A percentile compares a stretch with the other conserved stretches of the same genome.
Conservation (phyloP, 2,797 vertebrate genomes). For the Centropyge bicolor region DNA sequence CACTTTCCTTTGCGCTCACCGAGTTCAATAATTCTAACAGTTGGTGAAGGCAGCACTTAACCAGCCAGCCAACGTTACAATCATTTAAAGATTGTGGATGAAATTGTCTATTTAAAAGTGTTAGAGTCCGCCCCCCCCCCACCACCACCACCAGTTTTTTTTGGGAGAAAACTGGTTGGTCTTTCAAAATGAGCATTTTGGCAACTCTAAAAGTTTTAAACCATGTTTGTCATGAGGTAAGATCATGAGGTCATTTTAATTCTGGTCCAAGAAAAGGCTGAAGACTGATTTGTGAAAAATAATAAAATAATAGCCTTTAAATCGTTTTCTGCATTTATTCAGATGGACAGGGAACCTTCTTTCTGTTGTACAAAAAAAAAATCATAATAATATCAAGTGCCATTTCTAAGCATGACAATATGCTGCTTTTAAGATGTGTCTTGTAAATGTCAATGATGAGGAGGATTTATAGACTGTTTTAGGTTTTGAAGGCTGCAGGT, state of each 20-base stretch:
- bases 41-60: conserved; percentile 43
- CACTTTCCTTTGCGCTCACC: neutral
- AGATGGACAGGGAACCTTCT: neutral
- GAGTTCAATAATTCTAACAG: conserved; percentile 10
- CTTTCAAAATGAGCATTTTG: neutral
- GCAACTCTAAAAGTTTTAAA: neutral
- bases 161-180: neutral
- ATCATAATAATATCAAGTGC: neutral
- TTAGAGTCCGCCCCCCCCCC: too few species aligned
- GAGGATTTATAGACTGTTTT: neutral
- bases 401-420: neutral
- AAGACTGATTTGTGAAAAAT: neutral
- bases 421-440: neutral
- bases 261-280: neutral
- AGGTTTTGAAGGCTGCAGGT: conserved; percentile 7
- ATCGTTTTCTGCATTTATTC: neutral
- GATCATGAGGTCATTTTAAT: neutral
- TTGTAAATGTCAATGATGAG: conserved; percentile 14
- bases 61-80: conserved; percentile 26
- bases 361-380: neutral
- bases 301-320: neutral
- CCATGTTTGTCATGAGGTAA: neutral
- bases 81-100: neutral
- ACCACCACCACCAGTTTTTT: too few species aligned
- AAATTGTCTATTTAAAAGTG: neutral